Evolutionary conservation across 2,797 vertebrate genomes (phyloP).

Genomic region (Apodemus agrarius): DNA sequence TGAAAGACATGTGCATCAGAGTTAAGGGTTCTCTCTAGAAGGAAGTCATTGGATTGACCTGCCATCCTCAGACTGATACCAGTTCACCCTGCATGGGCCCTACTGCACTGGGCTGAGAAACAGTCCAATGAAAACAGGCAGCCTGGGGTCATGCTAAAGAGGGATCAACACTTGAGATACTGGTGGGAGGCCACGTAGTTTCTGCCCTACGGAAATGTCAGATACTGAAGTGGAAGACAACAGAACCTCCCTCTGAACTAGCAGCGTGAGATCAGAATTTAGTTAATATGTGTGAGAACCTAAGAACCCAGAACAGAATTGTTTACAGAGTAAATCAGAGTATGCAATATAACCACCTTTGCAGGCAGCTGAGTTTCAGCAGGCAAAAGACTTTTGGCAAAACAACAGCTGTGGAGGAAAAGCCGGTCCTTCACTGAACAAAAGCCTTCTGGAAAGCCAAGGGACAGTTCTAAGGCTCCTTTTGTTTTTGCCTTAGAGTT

Average conservation of each 20-base stretch:
- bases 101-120: background rate
- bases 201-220: background rate
- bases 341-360: background rate
- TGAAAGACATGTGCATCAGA: background rate
- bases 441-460: background rate
- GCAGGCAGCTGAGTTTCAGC: background rate
- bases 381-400: background rate
- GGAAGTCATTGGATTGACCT: background rate
- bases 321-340: background rate
- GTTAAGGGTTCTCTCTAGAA: slow-evolving; percentile 40
- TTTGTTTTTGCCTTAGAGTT: slow-evolving; percentile 3
- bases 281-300: background rate
- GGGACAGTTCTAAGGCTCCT: background rate
- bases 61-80: background rate
- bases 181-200: background rate
- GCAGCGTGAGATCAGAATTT: background rate
- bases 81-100: background rate
- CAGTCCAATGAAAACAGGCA: slow-evolving; percentile 14
- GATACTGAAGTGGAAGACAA: background rate
- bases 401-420: background rate
- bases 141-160: background rate
- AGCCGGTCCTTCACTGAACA: background rate
- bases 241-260: background rate
- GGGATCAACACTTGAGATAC: background rate
- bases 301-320: background rate